Conservation (phyloP, 2,113 vertebrate species). For the Stegastes partitus region DNA sequence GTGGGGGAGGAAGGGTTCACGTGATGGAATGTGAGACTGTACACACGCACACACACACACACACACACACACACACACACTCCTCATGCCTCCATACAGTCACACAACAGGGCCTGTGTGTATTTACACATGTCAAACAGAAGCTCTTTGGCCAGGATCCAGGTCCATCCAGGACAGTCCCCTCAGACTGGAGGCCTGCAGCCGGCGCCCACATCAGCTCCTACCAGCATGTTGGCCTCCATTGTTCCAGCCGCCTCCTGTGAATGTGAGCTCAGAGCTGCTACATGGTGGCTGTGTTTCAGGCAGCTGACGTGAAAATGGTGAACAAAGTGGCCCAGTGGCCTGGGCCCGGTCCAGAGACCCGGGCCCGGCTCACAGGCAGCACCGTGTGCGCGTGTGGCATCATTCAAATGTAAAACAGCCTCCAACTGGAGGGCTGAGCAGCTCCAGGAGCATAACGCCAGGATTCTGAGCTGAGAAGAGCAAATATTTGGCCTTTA, state of each 20-base stretch:
- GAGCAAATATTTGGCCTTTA: too few relatives aligned
- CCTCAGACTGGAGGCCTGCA: not conserved
- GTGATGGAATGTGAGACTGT: slow-evolving; percentile 75
- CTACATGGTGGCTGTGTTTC: not conserved
- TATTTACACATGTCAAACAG: slow-evolving; percentile 10
- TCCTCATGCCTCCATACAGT: slow-evolving; percentile 25
- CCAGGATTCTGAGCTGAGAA: too few relatives aligned
- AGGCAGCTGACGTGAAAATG: not conserved
- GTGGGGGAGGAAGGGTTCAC: slow-evolving; percentile 62
- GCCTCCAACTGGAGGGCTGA: slow-evolving; percentile 30
- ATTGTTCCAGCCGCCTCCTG: not conserved
- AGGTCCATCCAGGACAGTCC: not conserved
- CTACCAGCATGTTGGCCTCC: too few relatives aligned
- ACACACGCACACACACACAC: not conserved
- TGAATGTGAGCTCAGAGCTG: not conserved
- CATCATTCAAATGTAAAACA: slow-evolving; percentile 60
- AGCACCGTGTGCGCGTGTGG: slow-evolving; percentile 27
- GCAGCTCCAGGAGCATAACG: not conserved
- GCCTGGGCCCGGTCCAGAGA: not conserved
- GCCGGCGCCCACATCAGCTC: not conserved
- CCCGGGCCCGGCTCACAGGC: not conserved
- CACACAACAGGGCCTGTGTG: not conserved
- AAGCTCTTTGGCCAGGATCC: not conserved
- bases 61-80: not conserved
- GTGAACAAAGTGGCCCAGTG: slow-evolving; percentile 37